These are phyloP conservation scores for Laothoe populi DNA, from an alignment of 2,888 invertebrate genomes.

Conservation along the genomic window DNA sequence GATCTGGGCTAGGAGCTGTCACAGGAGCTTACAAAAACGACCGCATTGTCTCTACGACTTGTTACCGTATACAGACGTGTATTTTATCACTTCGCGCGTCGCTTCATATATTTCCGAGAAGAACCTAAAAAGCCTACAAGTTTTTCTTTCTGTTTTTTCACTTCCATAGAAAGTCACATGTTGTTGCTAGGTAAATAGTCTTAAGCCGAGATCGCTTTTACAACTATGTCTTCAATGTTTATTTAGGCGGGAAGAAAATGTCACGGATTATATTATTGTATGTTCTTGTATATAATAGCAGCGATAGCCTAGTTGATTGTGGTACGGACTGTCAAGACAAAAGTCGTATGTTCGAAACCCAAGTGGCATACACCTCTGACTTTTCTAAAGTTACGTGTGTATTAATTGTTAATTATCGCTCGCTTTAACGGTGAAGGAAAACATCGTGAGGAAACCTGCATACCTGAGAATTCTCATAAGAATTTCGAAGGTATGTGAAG, in stretches of 20 bases:
- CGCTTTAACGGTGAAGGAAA: too few species aligned
- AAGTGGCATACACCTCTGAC: too few species aligned
- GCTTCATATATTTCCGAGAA: slow-evolving; percentile 62
- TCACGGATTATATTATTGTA: slow-evolving; percentile 16
- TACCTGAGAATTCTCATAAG: too few species aligned
- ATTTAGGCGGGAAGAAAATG: slow-evolving; percentile 12
- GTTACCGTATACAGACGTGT: slow-evolving; percentile 60
- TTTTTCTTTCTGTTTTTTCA: slow-evolving; percentile 36
- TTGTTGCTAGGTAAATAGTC: slow-evolving; percentile 46
- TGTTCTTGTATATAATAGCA: neutral
- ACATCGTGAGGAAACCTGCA: too few species aligned
- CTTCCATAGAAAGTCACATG: slow-evolving; percentile 36
- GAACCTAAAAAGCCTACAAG: slow-evolving; percentile 44
- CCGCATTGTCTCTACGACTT: slow-evolving; percentile 73
- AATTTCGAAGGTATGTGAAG: too few species aligned
- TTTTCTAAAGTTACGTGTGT: too few species aligned
- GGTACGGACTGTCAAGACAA: too few species aligned
- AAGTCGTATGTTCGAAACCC: too few species aligned
- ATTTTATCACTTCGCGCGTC: slow-evolving; percentile 72
- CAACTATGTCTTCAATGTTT: slow-evolving; percentile 13
- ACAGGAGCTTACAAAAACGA: slow-evolving; percentile 69
- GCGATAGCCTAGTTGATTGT: too few species aligned
- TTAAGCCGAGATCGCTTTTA: slow-evolving; percentile 25
- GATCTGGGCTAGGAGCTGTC: slow-evolving; percentile 77
- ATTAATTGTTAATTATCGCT: too few species aligned